Evolutionary conservation across 2,113 vertebrate genomes (phyloP).

Genomic region (Tinamus guttatus): DNA sequence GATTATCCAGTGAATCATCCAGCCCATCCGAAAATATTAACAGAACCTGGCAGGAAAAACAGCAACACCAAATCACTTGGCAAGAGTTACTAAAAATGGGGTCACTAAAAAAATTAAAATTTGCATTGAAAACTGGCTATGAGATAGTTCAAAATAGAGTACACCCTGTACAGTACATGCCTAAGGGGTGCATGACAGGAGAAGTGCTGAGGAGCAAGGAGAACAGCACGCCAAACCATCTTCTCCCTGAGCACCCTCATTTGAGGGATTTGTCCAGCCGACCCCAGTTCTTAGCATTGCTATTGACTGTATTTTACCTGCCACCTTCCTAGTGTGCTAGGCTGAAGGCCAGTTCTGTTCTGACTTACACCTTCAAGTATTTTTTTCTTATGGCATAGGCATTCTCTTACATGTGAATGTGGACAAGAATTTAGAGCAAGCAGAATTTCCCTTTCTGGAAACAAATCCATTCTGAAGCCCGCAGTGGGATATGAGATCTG

Average conservation of each 20-base stretch:
- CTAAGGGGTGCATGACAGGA: background rate
- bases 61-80: background rate
- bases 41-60: slow-evolving; percentile 78
- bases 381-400: background rate
- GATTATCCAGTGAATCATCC: slow-evolving; percentile 77
- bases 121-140: background rate
- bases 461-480: background rate
- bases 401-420: background rate
- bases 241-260: background rate
- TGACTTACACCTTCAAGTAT: background rate
- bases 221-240: background rate
- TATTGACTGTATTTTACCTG: background rate
- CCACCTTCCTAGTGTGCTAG: background rate
- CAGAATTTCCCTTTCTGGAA: background rate
- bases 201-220: background rate
- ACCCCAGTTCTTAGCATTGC: background rate
- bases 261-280: background rate
- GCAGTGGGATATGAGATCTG: background rate
- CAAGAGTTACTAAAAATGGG: background rate
- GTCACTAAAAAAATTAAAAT: background rate
- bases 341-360: background rate
- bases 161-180: background rate
- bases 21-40: slow-evolving; percentile 89
- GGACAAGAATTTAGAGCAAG: background rate
- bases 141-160: background rate